phyloP scores from a whole-genome alignment of 2,888 invertebrate genomes.

The Anoncus sp. region DNA sequence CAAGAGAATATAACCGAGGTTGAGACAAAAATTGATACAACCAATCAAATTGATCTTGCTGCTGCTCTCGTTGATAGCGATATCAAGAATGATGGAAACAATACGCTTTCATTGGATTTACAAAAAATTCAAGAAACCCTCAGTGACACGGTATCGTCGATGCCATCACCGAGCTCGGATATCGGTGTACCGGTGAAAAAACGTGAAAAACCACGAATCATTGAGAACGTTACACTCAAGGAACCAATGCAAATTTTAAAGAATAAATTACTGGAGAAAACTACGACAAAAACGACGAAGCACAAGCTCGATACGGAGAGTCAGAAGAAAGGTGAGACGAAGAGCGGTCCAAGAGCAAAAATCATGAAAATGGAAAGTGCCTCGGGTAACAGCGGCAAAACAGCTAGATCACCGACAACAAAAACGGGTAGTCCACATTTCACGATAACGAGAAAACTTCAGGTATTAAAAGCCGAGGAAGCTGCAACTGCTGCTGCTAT shows the following conservation, averaged over 20 bases:
- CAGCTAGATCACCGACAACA: slow-evolving; percentile 63
- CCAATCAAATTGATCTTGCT: slow-evolving; percentile 49
- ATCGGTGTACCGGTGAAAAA: slow-evolving; percentile 78
- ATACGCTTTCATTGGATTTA: slow-evolving; percentile 66
- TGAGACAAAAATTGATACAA: slow-evolving; percentile 60
- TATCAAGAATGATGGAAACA: slow-evolving; percentile 57
- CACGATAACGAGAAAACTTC: slow-evolving; percentile 73
- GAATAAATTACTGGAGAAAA: slow-evolving; percentile 77
- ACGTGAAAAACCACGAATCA: slow-evolving; percentile 81
- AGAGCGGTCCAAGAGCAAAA: slow-evolving; percentile 71
- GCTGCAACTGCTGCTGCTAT: slow-evolving; percentile 64
- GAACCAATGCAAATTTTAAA: slow-evolving; percentile 80
- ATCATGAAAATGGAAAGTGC: slow-evolving; percentile 74
- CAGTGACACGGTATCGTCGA: slow-evolving; percentile 65
- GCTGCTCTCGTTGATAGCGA: slow-evolving; percentile 43
- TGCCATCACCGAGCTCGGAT: slow-evolving; percentile 71
- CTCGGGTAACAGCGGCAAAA: slow-evolving; percentile 69
- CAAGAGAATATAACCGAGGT: slow-evolving; percentile 67
- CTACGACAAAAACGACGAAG: slow-evolving; percentile 74
- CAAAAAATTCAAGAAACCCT: slow-evolving; percentile 72
- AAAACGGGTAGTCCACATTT: slow-evolving; percentile 67
- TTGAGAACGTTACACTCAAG: slow-evolving; percentile 79
- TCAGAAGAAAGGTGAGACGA: slow-evolving; percentile 66
- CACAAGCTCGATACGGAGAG: slow-evolving; percentile 77
- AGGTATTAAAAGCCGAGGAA: slow-evolving; percentile 76